Evolutionary conservation across 2,797 vertebrate species (phyloP), one percentile per base, ranked within the genome.

Genomic region (Typhlichthys eigenmanni): DNA sequence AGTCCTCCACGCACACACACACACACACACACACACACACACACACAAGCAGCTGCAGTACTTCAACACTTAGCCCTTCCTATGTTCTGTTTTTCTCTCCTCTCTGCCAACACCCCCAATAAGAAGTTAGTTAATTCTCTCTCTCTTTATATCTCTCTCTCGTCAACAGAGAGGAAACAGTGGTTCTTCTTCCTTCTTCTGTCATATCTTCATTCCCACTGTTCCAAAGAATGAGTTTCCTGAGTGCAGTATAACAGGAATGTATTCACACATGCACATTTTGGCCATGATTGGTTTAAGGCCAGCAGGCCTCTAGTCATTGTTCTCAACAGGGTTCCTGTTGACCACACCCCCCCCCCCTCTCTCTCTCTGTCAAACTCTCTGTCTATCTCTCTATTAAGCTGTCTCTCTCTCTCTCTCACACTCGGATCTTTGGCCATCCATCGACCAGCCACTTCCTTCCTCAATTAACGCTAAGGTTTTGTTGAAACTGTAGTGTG

Each of bases 241-340:
- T 38, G 10, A 59, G 32, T 52, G 13, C 14, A 47, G 12, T 54
- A 52, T 60, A 71, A 53, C 58, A 62, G 6, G n/a, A 16, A 68
- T 24, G 45, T 17, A 17, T 43, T 58, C 60, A 49, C 50, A 54
- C 56, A 45, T 54, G 53, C n/a, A n/a, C 45, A 65, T 43, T 43
- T 6, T 34, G 48, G 67, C 67, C 66, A 43, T 7, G 38, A 48
- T 14, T 64, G 43, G 67, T 78, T 66, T 47, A 16, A 17, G 7
- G 10, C 14, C 0, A 2, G 53, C 45, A 29, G 24, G 24, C 29
- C 4, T 53, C 49, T 48, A 55, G 59, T 71, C 72, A 82, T 70
- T 83, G 76, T 81, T 81, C 73, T 81, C 62, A 1, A 1, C 29
- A 46, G 11, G 47, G 75, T 80, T 84, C 75, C 78, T 72, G 75